Base-by-base conservation (phyloP, 23 tunicate genomes). In the Oikopleura vanhoeffeni region DNA sequence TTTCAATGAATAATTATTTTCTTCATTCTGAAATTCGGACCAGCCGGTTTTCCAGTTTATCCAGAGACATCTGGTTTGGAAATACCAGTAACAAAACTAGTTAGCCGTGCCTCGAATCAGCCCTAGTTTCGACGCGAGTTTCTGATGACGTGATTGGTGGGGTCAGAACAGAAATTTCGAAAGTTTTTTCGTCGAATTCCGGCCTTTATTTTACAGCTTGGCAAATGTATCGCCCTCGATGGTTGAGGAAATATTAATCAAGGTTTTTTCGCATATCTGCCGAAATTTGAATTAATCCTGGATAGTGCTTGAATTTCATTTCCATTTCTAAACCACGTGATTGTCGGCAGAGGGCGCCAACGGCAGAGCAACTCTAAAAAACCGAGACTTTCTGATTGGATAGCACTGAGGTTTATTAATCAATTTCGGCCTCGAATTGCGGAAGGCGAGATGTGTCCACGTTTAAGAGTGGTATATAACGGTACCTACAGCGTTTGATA, bases 31-130 rank as follows among this genome's bases (percentile, higher is more conserved):
- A 49, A 49, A 49, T 24, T 13, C 13, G 18, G 13, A 24, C 64
- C 64, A 13, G 64, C 38, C 27, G 35, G 79, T 38, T 71, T 28
- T 33, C 79, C 79, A 32, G 27, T 18, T 71, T 38, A 18, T 71
- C 99, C 99, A 95, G 35, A 58, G 84, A 95, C 85, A 1, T 71
- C 57, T n/a, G 99, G 99, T 24, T 85, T 85, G 28, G 99, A 96
- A 41, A 91, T 87, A 41, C 99, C 99, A 39, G 84, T 84, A 60
- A 88, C 96, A 34, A 86, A 83, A 84, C 99, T 90, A 35, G 87
- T 85, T 67, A 95, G 76, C 39, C 89, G 85, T 41, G 87, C 85
- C 86, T 95, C 4, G 36, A 4, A 13, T 30, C 79, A 71, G 38
- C 27, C 35, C 79, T 33, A 13, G 3, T 30, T 38, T 71, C 79